Conservation (phyloP, 2,797 vertebrate species). For the Mormyrus proboscirostris region DNA sequence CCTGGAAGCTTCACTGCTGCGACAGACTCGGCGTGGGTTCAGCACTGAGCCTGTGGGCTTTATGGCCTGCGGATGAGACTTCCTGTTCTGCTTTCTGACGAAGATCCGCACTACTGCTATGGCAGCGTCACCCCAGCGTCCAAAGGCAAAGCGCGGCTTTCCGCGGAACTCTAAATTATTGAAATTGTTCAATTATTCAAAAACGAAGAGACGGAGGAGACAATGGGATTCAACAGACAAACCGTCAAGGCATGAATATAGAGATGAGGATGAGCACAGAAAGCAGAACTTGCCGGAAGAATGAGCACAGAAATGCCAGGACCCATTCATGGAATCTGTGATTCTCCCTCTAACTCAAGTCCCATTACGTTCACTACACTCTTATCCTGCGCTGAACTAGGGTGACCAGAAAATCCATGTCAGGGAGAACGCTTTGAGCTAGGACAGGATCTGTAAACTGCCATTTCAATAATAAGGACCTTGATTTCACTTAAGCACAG, state of each 20-base stretch:
- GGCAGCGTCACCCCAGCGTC: neutral
- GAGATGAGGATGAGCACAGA: neutral
- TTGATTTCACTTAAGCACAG: neutral
- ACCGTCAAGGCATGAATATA: neutral
- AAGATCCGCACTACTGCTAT: neutral
- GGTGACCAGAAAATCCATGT: neutral
- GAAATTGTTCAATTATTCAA: neutral
- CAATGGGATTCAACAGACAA: neutral
- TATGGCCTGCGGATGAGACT: neutral
- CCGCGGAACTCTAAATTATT: neutral
- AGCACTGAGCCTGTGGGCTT: neutral
- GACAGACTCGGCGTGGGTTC: neutral
- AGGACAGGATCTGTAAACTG: neutral
- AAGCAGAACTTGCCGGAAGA: neutral
- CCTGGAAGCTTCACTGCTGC: neutral
- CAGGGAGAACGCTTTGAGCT: neutral
- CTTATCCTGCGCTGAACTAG: neutral
- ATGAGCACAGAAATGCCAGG: neutral
- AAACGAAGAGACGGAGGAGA: neutral
- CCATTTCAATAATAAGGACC: neutral
- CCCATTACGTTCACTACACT: neutral
- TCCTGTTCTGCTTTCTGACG: neutral
- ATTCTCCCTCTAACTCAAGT: neutral
- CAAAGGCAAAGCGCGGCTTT: neutral
- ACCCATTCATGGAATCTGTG: neutral